phyloP scores from a whole-genome alignment of 37 sponge, comb jelly and placozoan species.

The Hormiphora californensis region DNA sequence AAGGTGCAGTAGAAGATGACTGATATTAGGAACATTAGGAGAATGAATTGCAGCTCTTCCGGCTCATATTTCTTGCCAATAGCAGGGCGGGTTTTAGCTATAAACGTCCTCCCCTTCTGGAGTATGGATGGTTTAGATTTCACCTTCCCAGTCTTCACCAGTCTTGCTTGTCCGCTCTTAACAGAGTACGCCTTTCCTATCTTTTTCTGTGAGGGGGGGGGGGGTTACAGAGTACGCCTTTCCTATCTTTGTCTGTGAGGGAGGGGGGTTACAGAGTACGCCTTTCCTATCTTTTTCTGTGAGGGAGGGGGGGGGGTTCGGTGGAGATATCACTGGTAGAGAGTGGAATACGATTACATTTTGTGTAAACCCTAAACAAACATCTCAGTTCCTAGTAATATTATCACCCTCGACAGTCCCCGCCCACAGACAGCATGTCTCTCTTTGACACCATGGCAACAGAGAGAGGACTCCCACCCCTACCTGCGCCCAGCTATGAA shows the following conservation, averaged over 20 bases:
- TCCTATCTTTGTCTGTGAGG: neutral
- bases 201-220: neutral
- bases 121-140: neutral
- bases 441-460: no score
- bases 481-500: no score
- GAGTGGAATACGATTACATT: no score
- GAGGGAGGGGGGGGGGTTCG: no score
- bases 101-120: neutral
- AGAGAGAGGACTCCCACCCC: no score
- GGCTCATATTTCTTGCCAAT: constrained; percentile 24
- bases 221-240: neutral
- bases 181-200: neutral
- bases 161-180: no score
- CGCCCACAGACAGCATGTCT: no score
- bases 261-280: neutral
- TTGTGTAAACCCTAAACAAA: no score
- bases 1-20: constrained; percentile 14
- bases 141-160: neutral
- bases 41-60: constrained; percentile 13
- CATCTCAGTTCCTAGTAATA: no score
- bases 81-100: neutral
- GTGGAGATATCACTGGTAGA: no score
- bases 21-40: constrained; percentile 9
- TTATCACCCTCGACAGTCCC: no score
- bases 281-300: neutral